Conservation (phyloP, 2,113 vertebrate genomes). For the Pogona vitticeps region DNA sequence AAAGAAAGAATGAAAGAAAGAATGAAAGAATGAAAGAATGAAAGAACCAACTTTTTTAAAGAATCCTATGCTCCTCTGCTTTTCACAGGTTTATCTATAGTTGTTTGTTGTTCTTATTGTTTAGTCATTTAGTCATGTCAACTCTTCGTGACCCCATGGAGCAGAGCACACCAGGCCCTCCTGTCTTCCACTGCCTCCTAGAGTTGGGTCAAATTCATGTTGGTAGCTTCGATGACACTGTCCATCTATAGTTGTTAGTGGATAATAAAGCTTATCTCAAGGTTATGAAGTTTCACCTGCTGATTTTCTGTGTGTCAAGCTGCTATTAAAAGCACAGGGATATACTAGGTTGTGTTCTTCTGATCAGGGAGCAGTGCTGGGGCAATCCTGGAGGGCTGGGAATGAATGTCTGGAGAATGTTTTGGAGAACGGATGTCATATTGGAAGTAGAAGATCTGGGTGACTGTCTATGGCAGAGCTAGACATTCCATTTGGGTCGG, state of each 20-base stretch:
- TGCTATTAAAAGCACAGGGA: not conserved
- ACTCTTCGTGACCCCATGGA: no score
- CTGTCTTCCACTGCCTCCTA: no score
- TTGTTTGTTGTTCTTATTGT: no score
- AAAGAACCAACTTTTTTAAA: not conserved
- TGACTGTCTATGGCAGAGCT: not conserved
- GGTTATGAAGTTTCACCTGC: not conserved
- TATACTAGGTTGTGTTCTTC: not conserved
- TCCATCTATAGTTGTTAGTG: not conserved
- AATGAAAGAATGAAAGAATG: no score
- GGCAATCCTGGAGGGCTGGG: not conserved
- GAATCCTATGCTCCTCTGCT: not conserved
- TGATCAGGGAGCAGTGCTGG: not conserved
- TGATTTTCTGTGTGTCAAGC: not conserved
- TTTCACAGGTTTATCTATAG: not conserved
- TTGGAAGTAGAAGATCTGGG: not conserved
- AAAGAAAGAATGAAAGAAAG: no score
- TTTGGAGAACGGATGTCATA: not conserved
- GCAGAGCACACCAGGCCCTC: no score
- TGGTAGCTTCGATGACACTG: no score
- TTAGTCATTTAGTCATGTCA: no score
- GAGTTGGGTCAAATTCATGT: no score
- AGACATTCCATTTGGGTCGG: not conserved
- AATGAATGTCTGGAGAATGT: not conserved
- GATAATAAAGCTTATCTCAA: not conserved